Evolutionary conservation across 1,140 invertebrate genomes (phyloP).

Genomic region (Rhagoletis pomonella): DNA sequence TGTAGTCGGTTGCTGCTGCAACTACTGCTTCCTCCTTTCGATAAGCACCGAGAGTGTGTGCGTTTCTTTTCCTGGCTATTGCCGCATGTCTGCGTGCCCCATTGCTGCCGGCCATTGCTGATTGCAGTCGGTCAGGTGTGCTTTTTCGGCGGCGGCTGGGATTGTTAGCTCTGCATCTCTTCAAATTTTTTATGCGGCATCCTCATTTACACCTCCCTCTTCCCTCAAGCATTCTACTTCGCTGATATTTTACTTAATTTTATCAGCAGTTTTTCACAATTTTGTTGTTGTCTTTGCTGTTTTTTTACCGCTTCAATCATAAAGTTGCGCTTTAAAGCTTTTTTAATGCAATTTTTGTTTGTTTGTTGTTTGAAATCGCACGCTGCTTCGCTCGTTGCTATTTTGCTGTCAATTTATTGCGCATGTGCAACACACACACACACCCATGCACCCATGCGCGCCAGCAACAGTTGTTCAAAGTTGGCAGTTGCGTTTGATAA

Average conservation of each 20-base stretch:
- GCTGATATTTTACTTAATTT: slow-evolving; percentile 10
- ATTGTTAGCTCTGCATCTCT: background rate
- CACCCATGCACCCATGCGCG: background rate
- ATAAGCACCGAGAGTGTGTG: background rate
- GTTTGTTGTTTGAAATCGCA: background rate
- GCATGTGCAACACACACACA: background rate
- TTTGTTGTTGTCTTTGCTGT: background rate
- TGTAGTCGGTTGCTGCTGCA: background rate
- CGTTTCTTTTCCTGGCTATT: background rate
- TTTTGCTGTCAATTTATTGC: slow-evolving; percentile 13
- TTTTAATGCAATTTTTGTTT: slow-evolving; percentile 26
- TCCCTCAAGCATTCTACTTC: background rate
- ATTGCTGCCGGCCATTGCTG: slow-evolving; percentile 21
- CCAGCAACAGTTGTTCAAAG: slow-evolving; percentile 19
- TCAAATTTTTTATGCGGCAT: background rate
- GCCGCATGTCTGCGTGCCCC: background rate
- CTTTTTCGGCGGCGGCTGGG: background rate
- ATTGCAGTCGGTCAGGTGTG: slow-evolving; percentile 23
- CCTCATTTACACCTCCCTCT: background rate
- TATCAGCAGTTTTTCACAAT: background rate
- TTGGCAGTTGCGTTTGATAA: slow-evolving; percentile 32
- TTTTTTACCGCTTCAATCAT: slow-evolving; percentile 4
- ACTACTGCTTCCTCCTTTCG: too few relatives aligned
- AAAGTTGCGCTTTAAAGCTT: background rate
- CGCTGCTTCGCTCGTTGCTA: background rate